Evolutionary conservation across 1,140 invertebrate genomes (phyloP).

Genomic region (Matsumurasca onukii): DNA sequence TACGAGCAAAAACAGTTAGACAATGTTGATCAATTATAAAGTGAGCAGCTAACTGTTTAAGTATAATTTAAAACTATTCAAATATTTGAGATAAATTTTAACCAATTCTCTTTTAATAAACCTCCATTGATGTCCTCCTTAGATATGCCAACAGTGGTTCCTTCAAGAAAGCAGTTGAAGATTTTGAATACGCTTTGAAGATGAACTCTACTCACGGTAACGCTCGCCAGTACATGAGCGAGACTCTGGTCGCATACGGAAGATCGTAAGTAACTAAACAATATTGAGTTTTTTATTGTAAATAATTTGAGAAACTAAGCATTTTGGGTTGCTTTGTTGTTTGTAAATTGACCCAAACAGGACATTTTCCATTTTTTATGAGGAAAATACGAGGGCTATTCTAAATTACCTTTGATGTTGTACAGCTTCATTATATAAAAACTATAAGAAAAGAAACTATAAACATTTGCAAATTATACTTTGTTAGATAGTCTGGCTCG

Average conservation of each 20-base stretch:
- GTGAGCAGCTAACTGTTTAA: no score
- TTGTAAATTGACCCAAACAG: not conserved
- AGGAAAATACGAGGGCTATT: no score
- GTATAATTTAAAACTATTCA: no score
- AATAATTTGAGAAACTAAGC: conserved; percentile 6
- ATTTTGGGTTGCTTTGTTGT: not conserved
- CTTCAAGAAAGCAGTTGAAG: conserved; percentile 90
- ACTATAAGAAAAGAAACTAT: no score
- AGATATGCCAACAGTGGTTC: conserved; percentile 91
- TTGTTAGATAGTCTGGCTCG: no score
- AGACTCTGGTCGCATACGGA: conserved; percentile 84
- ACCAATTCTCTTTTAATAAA: not conserved
- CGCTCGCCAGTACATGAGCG: conserved; percentile 91
- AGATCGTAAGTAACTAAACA: conserved; percentile 55
- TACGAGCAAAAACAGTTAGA: no score
- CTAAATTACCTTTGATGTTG: no score
- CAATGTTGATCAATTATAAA: no score
- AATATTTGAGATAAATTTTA: no score
- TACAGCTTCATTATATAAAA: no score
- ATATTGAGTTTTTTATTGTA: conserved; percentile 5
- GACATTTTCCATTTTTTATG: no score
- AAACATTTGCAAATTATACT: no score
- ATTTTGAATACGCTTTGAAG: conserved; percentile 89
- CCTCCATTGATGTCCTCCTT: conserved; percentile 32
- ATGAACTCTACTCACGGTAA: conserved; percentile 89